phyloP scores from a whole-genome alignment of 1,140 invertebrate genomes.

The Calephelis nemesis region DNA sequence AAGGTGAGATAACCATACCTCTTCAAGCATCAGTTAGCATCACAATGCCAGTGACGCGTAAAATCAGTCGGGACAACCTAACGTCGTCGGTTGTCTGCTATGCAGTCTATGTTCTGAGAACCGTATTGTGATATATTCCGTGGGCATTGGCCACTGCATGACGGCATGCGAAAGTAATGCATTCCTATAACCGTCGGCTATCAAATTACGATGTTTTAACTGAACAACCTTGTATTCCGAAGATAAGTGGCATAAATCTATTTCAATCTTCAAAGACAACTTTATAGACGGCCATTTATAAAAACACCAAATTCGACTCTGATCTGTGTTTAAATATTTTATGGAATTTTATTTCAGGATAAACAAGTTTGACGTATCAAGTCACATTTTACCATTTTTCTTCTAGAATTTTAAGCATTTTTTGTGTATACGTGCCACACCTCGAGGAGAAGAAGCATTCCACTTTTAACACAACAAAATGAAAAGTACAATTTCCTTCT shows the following conservation, averaged over 20 bases:
- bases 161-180: slow-evolving; percentile 61
- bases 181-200: slow-evolving; percentile 57
- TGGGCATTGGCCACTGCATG: slow-evolving; percentile 46
- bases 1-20: not conserved
- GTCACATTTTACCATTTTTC: not conserved
- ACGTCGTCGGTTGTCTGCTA: slow-evolving; percentile 55
- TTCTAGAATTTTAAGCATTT: not conserved
- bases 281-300: slow-evolving; percentile 8
- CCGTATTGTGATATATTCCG: slow-evolving; percentile 38
- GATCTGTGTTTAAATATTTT: not conserved
- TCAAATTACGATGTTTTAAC: slow-evolving; percentile 49
- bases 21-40: slow-evolving; percentile 39
- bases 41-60: slow-evolving; percentile 39
- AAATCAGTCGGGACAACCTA: slow-evolving; percentile 37
- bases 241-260: slow-evolving; percentile 7
- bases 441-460: too few species aligned
- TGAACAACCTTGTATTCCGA: slow-evolving; percentile 22
- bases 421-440: too few species aligned
- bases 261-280: slow-evolving; percentile 11
- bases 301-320: slow-evolving; percentile 6
- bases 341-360: not conserved
- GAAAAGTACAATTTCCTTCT: too few species aligned
- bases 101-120: slow-evolving; percentile 50
- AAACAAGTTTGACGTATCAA: not conserved
- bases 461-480: too few species aligned